phyloP scores from a whole-genome alignment of 2,888 invertebrate species.

The Nemurella pictetii region DNA sequence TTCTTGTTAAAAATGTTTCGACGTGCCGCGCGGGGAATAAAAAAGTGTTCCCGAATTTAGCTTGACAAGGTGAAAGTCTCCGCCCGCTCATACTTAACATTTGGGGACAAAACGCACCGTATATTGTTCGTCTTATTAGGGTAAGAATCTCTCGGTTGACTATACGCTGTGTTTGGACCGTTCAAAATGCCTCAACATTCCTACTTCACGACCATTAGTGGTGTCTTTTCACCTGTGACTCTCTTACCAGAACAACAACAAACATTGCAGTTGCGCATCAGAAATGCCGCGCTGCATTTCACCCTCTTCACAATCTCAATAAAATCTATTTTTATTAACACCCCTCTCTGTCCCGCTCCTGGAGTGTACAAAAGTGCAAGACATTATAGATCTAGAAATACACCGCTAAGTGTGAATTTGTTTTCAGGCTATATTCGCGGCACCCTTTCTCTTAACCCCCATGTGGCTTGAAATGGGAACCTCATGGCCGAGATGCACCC shows the following conservation, averaged over 20 bases:
- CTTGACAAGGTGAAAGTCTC: neutral
- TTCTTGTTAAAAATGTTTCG: neutral
- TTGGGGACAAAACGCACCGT: too few species aligned
- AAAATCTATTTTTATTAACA: neutral
- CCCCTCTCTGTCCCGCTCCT: neutral
- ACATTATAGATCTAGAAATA: neutral
- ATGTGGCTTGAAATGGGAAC: neutral
- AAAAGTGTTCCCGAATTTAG: neutral
- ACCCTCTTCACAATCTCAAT: neutral
- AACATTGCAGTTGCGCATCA: neutral
- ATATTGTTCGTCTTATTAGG: too few species aligned
- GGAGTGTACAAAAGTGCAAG: neutral
- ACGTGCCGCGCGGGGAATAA: neutral
- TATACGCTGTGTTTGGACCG: too few species aligned
- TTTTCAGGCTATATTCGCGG: neutral
- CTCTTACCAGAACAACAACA: neutral
- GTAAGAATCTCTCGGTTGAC: too few species aligned
- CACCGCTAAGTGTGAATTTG: neutral
- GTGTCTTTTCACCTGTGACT: neutral
- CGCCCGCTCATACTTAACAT: too few species aligned
- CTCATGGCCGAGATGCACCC: neutral
- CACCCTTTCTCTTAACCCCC: neutral
- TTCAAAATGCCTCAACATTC: too few species aligned
- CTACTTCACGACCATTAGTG: neutral
- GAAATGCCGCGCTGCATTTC: neutral